Percentiles rank a stretch among this genome's conserved stretches.
phyloP scores from a whole-genome alignment of 2,888 invertebrate species.

The Malthinus flaveolus region DNA sequence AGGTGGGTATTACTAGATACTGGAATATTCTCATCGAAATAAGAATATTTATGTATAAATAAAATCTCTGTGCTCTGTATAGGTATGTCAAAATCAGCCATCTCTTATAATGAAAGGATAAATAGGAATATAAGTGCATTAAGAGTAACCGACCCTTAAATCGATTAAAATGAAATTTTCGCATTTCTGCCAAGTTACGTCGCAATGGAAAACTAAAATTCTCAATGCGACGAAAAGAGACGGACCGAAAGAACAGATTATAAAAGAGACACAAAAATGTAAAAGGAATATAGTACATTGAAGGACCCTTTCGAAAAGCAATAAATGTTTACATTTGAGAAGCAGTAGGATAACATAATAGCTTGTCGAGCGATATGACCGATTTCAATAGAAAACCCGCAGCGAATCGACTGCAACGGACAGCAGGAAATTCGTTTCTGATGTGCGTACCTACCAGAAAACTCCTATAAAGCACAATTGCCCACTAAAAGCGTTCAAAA shows the following conservation, averaged over 20 bases:
- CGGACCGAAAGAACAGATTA: neutral
- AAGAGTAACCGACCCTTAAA: slow-evolving; percentile 26
- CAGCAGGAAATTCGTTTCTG: slow-evolving; percentile 51
- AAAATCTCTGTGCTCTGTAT: too few species aligned
- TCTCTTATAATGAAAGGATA: slow-evolving; percentile 30
- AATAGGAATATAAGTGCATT: slow-evolving; percentile 32
- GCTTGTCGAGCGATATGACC: slow-evolving; percentile 48
- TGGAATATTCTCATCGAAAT: too few species aligned
- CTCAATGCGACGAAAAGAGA: neutral
- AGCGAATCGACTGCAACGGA: slow-evolving; percentile 46
- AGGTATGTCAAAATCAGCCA: slow-evolving; percentile 26
- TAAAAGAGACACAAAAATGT: slow-evolving; percentile 1
- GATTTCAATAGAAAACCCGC: slow-evolving; percentile 41
- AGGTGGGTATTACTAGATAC: too few species aligned
- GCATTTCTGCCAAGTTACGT: slow-evolving; percentile 14
- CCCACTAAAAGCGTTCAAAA: slow-evolving; percentile 7
- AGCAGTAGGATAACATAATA: slow-evolving; percentile 45
- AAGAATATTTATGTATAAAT: too few species aligned
- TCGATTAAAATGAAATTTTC: slow-evolving; percentile 29
- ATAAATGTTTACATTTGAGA: slow-evolving; percentile 51
- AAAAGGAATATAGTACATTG: slow-evolving; percentile 14
- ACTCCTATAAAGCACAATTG: slow-evolving; percentile 3
- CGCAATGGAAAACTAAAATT: neutral
- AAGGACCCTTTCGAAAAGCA: slow-evolving; percentile 40
- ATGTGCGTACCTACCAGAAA: slow-evolving; percentile 33